Percentiles rank a stretch among this genome's conserved stretches.
Conservation (phyloP, 2,113 vertebrate genomes). For the Rhombomys opimus region DNA sequence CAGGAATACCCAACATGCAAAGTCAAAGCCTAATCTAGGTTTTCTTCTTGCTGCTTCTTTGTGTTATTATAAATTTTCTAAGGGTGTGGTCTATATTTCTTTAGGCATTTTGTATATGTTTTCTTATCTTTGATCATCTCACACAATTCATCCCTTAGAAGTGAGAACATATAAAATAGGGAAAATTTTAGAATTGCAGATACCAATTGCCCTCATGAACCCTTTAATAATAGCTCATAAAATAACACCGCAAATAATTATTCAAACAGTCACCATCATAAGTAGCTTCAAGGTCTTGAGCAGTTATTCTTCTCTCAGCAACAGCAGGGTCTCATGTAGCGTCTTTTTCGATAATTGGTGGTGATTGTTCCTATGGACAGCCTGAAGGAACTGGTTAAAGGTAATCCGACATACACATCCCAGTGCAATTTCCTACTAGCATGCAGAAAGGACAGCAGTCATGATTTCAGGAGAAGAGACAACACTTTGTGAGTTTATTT, state of each 20-base stretch:
- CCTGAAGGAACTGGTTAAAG: neutral
- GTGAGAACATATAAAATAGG: neutral
- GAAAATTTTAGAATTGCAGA: constrained; percentile 7
- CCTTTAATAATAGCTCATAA: constrained; percentile 14
- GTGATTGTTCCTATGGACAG: neutral
- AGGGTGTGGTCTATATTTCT: neutral
- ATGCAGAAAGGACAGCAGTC: neutral
- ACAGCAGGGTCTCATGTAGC: neutral
- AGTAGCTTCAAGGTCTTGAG: neutral
- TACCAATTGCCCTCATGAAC: constrained; percentile 9
- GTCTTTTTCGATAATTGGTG: neutral
- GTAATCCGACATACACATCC: neutral
- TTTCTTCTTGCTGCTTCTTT: neutral
- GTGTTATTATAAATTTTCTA: neutral
- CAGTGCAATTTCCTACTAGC: neutral
- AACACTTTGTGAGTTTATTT: neutral
- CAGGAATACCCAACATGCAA: constrained; percentile 34
- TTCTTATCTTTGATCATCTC: constrained; percentile 1
- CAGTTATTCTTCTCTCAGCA: neutral
- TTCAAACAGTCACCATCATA: neutral
- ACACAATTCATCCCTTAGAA: neutral
- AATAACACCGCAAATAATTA: neutral
- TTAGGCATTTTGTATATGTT: neutral
- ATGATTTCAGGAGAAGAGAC: constrained; percentile 10
- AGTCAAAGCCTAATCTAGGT: neutral